Base-by-base conservation (phyloP, 2,113 vertebrate species). In the Chaetodon trifascialis region DNA sequence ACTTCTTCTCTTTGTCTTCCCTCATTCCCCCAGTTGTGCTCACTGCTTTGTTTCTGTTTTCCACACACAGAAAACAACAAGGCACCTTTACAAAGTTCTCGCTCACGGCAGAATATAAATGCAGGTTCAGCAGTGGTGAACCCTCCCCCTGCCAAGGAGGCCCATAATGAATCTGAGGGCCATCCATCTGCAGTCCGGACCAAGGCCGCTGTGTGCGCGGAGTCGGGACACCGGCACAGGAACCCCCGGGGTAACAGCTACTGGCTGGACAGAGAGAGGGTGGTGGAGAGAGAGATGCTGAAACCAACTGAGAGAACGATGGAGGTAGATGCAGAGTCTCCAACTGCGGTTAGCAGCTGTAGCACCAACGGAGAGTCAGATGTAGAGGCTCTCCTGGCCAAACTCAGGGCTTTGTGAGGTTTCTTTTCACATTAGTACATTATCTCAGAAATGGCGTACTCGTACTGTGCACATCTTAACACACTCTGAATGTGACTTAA, bases 311-410 rank as follows among this genome's bases (percentile, higher is more conserved):
- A 85, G 47, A 93, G 68, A 42, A 78, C 88, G 65, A 59, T 34
- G 51, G 52, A 67, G 71, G 66, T 73, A 4, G 75, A 87, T 40
- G 68, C 47, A 1, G 83, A 82, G 76, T 21, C 58, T 47, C 30
- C 42, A 1, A 58, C 85, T 42, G 49, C 70, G 2, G 65, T 86
- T 65, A 54, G 77, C 66, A 76, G 80, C 83, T 80, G 76, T 11
- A 63, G 75, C 77, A 15, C 84, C 55, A 92, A 79, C 2, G 89
- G 86, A 40, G 92, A 92, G 52, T 80, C 94, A 8, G 97, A 99
- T 91, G 97, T 99, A 14, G 97, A 99, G 93, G 96, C 97, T 89
- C 96, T 99, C 16, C 95, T 99, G 83, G 97, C 97, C 79, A 96
- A 95, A 92, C 95, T 99, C 76, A 94, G 97, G 91, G 97, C 97